Evolutionary conservation across 53 echinoderm and acorn worm species (phyloP), one percentile per base, ranked within the genome.

Genomic region (Echinometra lucunter): DNA sequence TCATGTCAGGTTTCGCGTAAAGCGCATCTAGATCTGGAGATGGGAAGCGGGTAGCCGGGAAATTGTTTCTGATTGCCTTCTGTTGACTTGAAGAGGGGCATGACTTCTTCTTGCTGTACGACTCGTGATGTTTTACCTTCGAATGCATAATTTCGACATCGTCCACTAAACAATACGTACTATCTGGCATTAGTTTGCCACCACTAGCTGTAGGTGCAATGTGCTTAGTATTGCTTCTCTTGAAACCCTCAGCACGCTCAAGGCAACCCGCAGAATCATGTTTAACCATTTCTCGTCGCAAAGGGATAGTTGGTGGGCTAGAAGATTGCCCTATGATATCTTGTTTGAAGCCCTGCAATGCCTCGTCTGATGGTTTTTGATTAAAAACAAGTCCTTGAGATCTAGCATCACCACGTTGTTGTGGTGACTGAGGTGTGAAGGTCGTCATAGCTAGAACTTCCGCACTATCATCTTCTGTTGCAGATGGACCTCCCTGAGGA

Each of bases 1-100:
- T 83, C 47, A 83, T 83, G 8, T 83, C 85, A 1, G 85, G 11
- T 47, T 83, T 49, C 2, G 85, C 85, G 85, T 83, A 83, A 6
- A 83, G 85, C 1, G n/a, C 11, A 6, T 83, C 85, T 42, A 4
- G 4, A 16, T 75, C 70, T 32, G 25, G 1, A 4, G 25, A 6
- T 63, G 25, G 13, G 6, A 5, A 19, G 66, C 19, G 6, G 21
- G 66, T 23, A 19, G 66, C 19, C 19, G 66, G 19, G 16, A 21
- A 19, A 23, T 21, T 34, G 28, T 30, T 70, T 70, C 12, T 13
- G 32, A 4, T 12, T 70, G 11, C 23, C 25, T 40, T 42, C 12
- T 13, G 42, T 16, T 21, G 6, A 37, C 3, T 0, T 19, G 44
- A 40, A 4, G 42, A 37, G 42, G 12, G 42, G 18, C n/a, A 1